Conservation (phyloP, 2,888 invertebrate species). For the Pammene aurita region DNA sequence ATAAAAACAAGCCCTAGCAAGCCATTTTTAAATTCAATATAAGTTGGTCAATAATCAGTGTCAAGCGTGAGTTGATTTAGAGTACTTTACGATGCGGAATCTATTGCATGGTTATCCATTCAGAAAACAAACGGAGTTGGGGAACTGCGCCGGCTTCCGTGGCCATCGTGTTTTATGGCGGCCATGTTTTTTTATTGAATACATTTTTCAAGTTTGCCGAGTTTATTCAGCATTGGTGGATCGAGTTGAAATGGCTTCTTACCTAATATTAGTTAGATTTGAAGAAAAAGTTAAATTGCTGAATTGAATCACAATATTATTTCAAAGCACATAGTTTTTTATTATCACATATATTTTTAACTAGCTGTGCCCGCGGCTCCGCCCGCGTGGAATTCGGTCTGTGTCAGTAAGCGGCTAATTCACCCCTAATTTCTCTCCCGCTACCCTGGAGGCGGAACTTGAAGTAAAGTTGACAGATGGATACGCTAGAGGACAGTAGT, state of each 20-base stretch:
- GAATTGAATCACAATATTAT: not conserved
- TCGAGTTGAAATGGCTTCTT: not conserved
- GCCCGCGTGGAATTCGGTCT: too few relatives aligned
- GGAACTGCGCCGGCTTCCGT: constrained; percentile 10
- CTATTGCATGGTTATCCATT: not conserved
- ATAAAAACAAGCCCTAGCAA: too few relatives aligned
- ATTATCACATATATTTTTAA: too few relatives aligned
- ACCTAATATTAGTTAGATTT: not conserved
- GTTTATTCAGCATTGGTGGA: constrained; percentile 6
- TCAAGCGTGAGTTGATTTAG: not conserved
- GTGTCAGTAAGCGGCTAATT: too few relatives aligned
- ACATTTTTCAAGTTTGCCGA: constrained; percentile 4
- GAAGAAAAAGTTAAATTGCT: not conserved
- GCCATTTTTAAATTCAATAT: too few relatives aligned
- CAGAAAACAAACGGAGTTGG: constrained; percentile 31
- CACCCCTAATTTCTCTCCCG: too few relatives aligned
- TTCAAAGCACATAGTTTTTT: too few relatives aligned
- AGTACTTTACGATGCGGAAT: not conserved
- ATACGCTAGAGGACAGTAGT: too few relatives aligned
- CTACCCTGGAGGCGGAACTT: too few relatives aligned
- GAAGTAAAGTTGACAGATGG: too few relatives aligned
- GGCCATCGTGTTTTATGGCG: constrained; percentile 27
- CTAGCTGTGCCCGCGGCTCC: too few relatives aligned
- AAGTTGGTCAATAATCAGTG: too few relatives aligned
- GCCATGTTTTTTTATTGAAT: constrained; percentile 28